Base-by-base conservation (phyloP, 2,113 vertebrate species). In the Phylloscopus trochiloides region DNA sequence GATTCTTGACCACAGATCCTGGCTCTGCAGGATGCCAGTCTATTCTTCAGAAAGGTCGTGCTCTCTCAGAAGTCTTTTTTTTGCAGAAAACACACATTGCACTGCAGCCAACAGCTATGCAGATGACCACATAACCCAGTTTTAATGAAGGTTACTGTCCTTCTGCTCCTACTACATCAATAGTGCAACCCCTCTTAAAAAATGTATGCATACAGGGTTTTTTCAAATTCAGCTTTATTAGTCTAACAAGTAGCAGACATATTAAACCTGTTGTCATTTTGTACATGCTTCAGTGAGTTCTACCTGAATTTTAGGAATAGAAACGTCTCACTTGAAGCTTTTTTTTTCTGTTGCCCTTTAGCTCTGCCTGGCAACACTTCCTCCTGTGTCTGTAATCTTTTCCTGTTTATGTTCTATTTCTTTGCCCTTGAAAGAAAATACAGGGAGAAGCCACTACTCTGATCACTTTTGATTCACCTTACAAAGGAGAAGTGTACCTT, bases 1-100 rank as follows among this genome's bases (percentile, higher is more conserved):
- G 96, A 97, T 97, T 97, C 94, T 77, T 94, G 93, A 94, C 96
- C 94, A 80, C 93, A 96, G 85, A 88, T 90, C 78, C 82, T 50
- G 55, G 75, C 92, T 94, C 88, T 93, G 82, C 82, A 94, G 90
- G 93, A 88, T 92, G 32, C 75, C 51, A 95, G 65, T 96, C 90
- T 96, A 83, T 96, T 96, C 88, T 88, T 94, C 90, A 90, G 88
- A 94, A 95, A 96, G 94, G 90, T 96, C 48, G 0, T 86, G 72
- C 72, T 90, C 91, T 85, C 93, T 88, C 75, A 88, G 75, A 94
- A 92, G 59, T 71, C 43, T 76, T 91, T 70, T 68, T 36, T 95
- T 45, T 94, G 14, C 72, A 80, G 94, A 95, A 96, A 95, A 92
- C 45, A 96, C 81, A 79, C 68, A 88, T 58, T 86, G 61, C 63